Percentiles rank a stretch among this genome's conserved stretches.
Evolutionary conservation across 2,113 vertebrate species (phyloP).

Genomic region (Tinamus guttatus): DNA sequence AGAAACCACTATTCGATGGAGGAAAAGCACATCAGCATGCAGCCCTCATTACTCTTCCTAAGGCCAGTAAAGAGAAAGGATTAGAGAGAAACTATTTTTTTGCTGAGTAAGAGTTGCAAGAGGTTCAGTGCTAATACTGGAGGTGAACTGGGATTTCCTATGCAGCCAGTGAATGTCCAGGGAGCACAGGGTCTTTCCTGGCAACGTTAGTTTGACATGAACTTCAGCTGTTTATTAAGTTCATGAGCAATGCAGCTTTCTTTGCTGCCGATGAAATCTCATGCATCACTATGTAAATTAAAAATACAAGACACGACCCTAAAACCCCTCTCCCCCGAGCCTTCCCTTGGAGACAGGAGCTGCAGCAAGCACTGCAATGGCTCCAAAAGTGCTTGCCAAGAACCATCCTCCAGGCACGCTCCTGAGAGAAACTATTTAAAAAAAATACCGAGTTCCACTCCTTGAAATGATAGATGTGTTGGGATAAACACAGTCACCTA

Average conservation of each 20-base stretch:
- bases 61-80: conserved; percentile 40
- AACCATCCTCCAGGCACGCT: rapidly evolving
- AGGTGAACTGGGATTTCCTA: conserved; percentile 54
- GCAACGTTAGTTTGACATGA: conserved; percentile 2
- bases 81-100: conserved; percentile 3
- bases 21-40: background rate
- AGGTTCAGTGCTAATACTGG: background rate
- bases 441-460: background rate
- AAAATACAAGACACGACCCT: background rate
- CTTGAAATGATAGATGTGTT: conserved; percentile 25
- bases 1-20: background rate
- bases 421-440: conserved; percentile 2
- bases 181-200: background rate
- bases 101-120: background rate
- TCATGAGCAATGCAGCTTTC: conserved; percentile 12
- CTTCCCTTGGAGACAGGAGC: background rate
- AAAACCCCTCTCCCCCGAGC: background rate
- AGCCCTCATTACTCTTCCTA: conserved; percentile 43
- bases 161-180: background rate
- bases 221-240: conserved; percentile 44
- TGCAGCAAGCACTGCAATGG: background rate
- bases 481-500: conserved; percentile 44
- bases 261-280: conserved; percentile 1
- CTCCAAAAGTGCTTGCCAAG: background rate
- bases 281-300: conserved; percentile 37